Evolutionary conservation across 2,888 invertebrate genomes (phyloP), one percentile per base, ranked within the genome.

Genomic region (Mellilla xanthometata): DNA sequence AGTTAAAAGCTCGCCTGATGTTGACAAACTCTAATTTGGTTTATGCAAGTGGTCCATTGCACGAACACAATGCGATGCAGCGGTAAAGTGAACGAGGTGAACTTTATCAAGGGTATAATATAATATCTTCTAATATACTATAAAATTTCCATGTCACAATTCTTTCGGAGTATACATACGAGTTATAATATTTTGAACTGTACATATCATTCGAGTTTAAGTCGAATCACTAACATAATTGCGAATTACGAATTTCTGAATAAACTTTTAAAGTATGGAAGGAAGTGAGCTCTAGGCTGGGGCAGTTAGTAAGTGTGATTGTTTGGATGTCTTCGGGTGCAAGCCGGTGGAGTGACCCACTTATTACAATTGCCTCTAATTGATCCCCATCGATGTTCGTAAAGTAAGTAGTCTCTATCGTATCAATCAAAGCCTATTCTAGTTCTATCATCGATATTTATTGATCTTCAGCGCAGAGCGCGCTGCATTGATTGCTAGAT

Each of bases 281-380:
- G 62, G 66, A 69, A 75, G 58, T 58, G 58, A 59, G 52, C 54
- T 51, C 53, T 56, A 56, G 58, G 51, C 58, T 61, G 34, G 58
- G 60, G 69, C 68, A 70, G 71, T 72, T 65, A 68, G 49, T 65
- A 12, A 68, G 49, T 65, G 10, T 71, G 65, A 73, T 76, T 71
- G 68, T 69, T 49, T 33, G 50, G 60, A 52, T 59, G 67, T 68
- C 65, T 67, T 23, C 52, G 51, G 39, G 45, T 47, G 56, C 54
- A 56, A 62, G 63, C 70, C 68, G 69, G 59, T 60, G 55, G 60
- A 56, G 56, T 71, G 72, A 69, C 79, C 75, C 59, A 74, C 65
- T 72, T 76, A 65, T 62, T 53, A 58, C 69, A 75, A 77, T 78
- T 75, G 73, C 60, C 49, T 62, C 58, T 67, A 77, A 78, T 78